Conservation (phyloP, 53 echinoderm and acorn worm species). For the Astropecten irregularis region DNA sequence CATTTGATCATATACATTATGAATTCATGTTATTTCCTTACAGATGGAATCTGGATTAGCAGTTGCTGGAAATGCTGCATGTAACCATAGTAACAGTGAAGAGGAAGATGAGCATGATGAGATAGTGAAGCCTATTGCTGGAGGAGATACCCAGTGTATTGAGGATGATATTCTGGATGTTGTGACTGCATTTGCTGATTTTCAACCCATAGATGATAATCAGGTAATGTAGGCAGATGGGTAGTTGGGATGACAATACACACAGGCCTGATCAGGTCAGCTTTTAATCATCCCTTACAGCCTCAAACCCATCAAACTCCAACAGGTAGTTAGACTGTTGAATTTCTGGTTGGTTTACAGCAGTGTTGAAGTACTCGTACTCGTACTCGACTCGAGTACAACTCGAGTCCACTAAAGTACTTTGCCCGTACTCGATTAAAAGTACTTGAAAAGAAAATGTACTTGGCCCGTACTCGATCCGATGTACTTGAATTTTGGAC, state of each 20-base stretch:
- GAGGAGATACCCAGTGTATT: not conserved
- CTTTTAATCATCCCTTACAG: not conserved
- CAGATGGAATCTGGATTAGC: not conserved
- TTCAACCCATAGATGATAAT: constrained; percentile 48
- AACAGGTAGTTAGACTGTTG: not conserved
- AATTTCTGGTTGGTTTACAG: not conserved
- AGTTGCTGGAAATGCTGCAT: not conserved
- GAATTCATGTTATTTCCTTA: not conserved
- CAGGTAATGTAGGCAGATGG: constrained; percentile 21
- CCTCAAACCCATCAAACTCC: too few relatives aligned
- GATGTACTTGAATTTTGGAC: too few relatives aligned
- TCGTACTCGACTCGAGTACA: too few relatives aligned
- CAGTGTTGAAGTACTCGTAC: not conserved
- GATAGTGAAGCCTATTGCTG: not conserved
- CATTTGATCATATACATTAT: not conserved
- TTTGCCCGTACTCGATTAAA: too few relatives aligned
- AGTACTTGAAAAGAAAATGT: too few relatives aligned
- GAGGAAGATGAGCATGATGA: not conserved
- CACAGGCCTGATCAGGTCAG: too few relatives aligned
- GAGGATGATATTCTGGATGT: constrained; percentile 53
- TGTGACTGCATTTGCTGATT: constrained; percentile 62
- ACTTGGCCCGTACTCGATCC: too few relatives aligned
- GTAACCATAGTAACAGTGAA: not conserved
- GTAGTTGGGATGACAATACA: too few relatives aligned
- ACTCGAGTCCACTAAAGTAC: too few relatives aligned